Percentiles rank a stretch among this genome's conserved stretches.
Evolutionary conservation across 2,797 vertebrate genomes (phyloP).

Genomic region (Rachycentron canadum): DNA sequence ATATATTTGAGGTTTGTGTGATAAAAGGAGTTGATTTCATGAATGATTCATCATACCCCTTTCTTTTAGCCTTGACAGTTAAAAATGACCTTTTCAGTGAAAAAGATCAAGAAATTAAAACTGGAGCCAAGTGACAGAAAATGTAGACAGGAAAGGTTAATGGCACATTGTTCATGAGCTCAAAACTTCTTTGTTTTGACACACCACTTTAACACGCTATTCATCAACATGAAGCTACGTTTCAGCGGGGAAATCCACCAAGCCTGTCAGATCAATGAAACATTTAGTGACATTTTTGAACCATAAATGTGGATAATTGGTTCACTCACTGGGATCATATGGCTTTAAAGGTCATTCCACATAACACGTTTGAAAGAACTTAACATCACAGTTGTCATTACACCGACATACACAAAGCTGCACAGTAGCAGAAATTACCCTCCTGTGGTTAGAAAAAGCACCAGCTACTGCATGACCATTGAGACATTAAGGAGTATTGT

Average conservation of each 20-base stretch:
- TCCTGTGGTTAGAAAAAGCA: conserved; percentile 14
- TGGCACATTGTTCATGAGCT: conserved; percentile 21
- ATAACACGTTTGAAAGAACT: conserved; percentile 8
- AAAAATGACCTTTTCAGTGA: conserved; percentile 45
- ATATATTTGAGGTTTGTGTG: not conserved
- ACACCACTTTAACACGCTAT: conserved; percentile 14
- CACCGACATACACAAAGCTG: conserved; percentile 11
- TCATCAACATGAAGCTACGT: conserved; percentile 27
- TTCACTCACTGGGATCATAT: not conserved
- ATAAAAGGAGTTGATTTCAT: not conserved
- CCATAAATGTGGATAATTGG: conserved; percentile 25
- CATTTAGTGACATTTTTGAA: not conserved
- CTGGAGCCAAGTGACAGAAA: conserved; percentile 36
- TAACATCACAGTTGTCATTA: not conserved
- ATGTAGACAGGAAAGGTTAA: conserved; percentile 55
- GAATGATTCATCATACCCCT: conserved; percentile 31
- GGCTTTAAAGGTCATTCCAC: conserved; percentile 37
- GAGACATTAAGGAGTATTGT: conserved; percentile 55
- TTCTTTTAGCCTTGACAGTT: conserved; percentile 21
- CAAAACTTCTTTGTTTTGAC: not conserved
- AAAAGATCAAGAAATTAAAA: conserved; percentile 10
- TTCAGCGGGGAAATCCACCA: conserved; percentile 11
- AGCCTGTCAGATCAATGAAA: conserved; percentile 22
- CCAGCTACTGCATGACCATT: conserved; percentile 9
- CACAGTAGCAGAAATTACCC: conserved; percentile 20